A percentile compares a stretch with the other conserved stretches of the same genome.
These are phyloP conservation scores for Venturia canescens DNA, from an alignment of 1,140 invertebrate species.

Conservation along the genomic window DNA sequence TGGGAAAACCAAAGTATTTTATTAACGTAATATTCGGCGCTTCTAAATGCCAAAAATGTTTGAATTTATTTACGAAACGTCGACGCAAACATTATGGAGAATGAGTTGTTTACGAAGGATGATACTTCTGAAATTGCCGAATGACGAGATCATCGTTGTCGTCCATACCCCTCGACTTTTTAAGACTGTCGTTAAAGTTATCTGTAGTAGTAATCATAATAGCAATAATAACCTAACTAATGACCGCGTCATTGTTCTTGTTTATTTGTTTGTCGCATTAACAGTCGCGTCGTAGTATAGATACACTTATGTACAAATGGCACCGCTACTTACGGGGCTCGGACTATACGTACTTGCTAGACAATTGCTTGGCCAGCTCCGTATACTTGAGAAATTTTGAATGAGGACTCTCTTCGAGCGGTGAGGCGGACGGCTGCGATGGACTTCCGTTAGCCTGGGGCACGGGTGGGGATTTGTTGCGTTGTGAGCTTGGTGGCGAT, in stretches of 20 bases:
- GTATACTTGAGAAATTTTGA: constrained; percentile 98
- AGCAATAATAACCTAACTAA: constrained; percentile 40
- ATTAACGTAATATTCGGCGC: not conserved
- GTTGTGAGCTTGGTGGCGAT: constrained; percentile 70
- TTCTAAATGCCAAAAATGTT: constrained; percentile 22
- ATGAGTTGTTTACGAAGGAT: constrained; percentile 14
- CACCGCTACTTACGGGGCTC: constrained; percentile 76
- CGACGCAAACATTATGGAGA: not conserved
- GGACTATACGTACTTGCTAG: constrained; percentile 94
- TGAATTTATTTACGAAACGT: constrained; percentile 1
- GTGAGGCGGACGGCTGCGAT: constrained; percentile 71
- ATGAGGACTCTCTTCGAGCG: constrained; percentile 94
- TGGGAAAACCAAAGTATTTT: not conserved
- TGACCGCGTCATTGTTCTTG: constrained; percentile 7
- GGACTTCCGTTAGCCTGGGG: constrained; percentile 77
- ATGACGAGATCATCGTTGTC: constrained; percentile 3
- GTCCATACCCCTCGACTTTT: constrained; percentile 7
- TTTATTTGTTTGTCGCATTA: constrained; percentile 21
- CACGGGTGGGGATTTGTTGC: constrained; percentile 76
- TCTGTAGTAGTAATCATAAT: constrained; percentile 26
- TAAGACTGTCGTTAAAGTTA: constrained; percentile 14
- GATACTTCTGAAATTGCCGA: not conserved
- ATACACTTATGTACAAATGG: constrained; percentile 78
- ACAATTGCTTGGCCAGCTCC: constrained; percentile 96
- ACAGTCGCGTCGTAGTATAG: constrained; percentile 73